Evolutionary conservation across 1,140 invertebrate species (phyloP), one percentile per base, ranked within the genome.

Genomic region (Melipona quadrifasciata): DNA sequence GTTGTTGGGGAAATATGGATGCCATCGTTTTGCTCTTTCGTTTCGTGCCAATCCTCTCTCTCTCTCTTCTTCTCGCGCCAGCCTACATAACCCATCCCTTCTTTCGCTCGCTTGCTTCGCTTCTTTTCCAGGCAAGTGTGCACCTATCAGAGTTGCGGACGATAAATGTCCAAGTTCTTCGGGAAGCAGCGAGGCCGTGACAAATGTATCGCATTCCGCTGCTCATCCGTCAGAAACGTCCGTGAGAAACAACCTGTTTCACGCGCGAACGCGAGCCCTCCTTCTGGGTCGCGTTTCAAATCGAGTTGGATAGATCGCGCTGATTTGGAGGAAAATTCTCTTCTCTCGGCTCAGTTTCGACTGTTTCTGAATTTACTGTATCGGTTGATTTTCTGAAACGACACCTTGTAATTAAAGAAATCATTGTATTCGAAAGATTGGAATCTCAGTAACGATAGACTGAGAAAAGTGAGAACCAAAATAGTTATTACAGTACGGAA

Each of bases 121-220:
- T 73, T 27, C 53, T 67, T 68, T 68, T 65, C 24, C 14, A 31
- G 34, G 64, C 24, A 19, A 64, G n/a, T 24, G 58, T 8, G n/a
- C 21, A 47, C 67, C 11, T 27, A 47, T 53, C 79, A 14, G 57
- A 82, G 58, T 31, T 72, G n/a, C 78, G 61, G 70, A 86, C 84
- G 82, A 89, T 87, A 90, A 91, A 91, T 89, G 86, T 90, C 89
- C 64, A 67, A 80, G 34, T 84, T 88, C 89, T 80, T 65, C 55
- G 75, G 21, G 14, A 55, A 47, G 53, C 51, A 47, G 21, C 68
- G 16, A 17, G 12, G 19, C 34, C 74, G 82, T 86, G 87, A 90
- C 85, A 67, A 84, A 88, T 87, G 86, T 70, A 85, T 80, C 51
- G 58, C 68, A 65, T 85, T 85, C 78, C 78, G 8, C 51, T 34